Evolutionary conservation across 2,888 invertebrate species (phyloP), one percentile per base, ranked within the genome.

Genomic region (Bhutanitis thaidina): DNA sequence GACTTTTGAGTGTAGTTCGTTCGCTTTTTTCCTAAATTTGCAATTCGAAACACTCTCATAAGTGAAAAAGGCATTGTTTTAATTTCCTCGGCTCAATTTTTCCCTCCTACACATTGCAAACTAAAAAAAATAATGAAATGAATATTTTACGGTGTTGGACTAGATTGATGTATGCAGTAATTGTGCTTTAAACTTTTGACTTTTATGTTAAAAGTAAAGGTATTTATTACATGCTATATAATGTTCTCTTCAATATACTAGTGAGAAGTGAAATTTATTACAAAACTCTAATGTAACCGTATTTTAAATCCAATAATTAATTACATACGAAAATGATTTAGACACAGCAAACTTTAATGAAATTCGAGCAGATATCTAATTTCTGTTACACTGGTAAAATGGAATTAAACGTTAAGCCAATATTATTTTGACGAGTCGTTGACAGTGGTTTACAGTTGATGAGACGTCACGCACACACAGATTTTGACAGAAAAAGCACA

Each of bases 391-490:
- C 70, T 67, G 74, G 72, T 76, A 67, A 71, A 69, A 75, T 73
- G 77, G 73, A 69, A 76, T 71, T 71, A 70, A 74, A 61, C 73
- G 77, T 72, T 83, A 84, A 86, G 82, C 85, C 80, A 85, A 85
- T 86, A 82, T 83, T 85, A 86, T 86, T 88, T 87, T 86, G 86
- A 88, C 82, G 85, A 86, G 86, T 84, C 83, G 86, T 82, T 86
- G 87, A 87, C 87, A 88, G 85, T 86, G 86, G 86, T 84, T 87
- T 79, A 81, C 80, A 80, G 79, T 82, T 81, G 81, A 83, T 80
- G 87, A 80, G 82, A 83, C 80, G 72, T 52, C 71, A 74, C 77
- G 60, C 82, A 80, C 77, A 77, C 77, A 74, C 52, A 44, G 55
- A 55, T 60, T 60, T 62, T 67, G 64, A 62, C 58, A 63, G 62